phyloP scores from a whole-genome alignment of 1,140 invertebrate species.

The Pseudomyrmex sp. region DNA sequence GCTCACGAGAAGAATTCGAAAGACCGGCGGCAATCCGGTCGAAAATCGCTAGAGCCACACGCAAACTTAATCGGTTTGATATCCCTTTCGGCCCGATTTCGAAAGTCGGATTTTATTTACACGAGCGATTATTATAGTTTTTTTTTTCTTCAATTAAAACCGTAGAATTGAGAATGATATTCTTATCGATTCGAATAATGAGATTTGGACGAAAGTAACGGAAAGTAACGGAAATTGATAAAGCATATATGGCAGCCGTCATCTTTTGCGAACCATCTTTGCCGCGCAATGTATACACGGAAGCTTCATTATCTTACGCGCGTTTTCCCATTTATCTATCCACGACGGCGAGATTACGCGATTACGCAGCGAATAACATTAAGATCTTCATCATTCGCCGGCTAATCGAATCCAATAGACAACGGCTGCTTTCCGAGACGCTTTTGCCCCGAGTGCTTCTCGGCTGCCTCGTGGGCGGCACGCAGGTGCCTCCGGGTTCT shows the following conservation, averaged over 20 bases:
- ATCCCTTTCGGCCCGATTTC: conserved; percentile 32
- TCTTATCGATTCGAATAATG: background rate
- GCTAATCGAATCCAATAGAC: conserved; percentile 64
- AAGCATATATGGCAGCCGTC: background rate
- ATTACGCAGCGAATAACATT: conserved; percentile 64
- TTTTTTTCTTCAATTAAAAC: conserved; percentile 15
- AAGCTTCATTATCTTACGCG: conserved; percentile 41
- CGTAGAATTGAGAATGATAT: background rate
- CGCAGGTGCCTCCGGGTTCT: conserved; percentile 80
- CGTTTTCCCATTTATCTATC: conserved; percentile 51
- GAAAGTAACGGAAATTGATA: background rate
- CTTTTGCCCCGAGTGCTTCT: conserved; percentile 65
- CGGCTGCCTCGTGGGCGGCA: conserved; percentile 77
- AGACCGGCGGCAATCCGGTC: conserved; percentile 19
- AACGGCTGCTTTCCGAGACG: conserved; percentile 64
- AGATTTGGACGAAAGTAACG: background rate
- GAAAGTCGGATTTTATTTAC: conserved; percentile 35
- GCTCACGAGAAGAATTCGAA: conserved; percentile 24
- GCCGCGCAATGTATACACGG: conserved; percentile 20
- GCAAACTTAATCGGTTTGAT: conserved; percentile 20
- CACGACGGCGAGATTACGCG: conserved; percentile 55
- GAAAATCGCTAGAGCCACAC: conserved; percentile 41
- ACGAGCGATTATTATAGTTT: background rate
- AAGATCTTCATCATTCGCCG: conserved; percentile 69
- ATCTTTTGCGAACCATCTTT: conserved; percentile 13